A percentile compares a stretch with the other conserved stretches of the same genome.
phyloP scores from a whole-genome alignment of 2,888 invertebrate species.

The Euzophera pinguis region DNA sequence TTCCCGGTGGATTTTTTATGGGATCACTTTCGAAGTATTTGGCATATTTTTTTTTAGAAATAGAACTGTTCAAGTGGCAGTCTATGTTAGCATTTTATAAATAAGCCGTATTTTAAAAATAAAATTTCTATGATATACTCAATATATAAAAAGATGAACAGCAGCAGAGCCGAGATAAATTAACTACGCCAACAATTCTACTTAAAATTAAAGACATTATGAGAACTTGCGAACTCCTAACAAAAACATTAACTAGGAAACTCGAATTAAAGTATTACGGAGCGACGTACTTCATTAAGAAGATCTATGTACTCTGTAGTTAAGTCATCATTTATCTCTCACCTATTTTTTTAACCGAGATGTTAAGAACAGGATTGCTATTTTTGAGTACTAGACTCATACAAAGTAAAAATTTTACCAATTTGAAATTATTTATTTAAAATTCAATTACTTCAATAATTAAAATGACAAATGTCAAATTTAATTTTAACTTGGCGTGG shows the following conservation, averaged over 20 bases:
- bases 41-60: no score
- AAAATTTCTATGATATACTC: not conserved
- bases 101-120: no score
- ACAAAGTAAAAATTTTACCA: no score
- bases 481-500: no score
- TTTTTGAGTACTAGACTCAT: no score
- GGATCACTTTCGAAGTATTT: conserved; percentile 15
- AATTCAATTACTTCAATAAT: no score
- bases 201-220: conserved; percentile 10
- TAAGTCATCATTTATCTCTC: not conserved
- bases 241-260: conserved; percentile 13
- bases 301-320: not conserved
- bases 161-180: not conserved
- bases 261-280: conserved; percentile 13
- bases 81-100: no score
- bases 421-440: no score
- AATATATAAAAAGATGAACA: not conserved
- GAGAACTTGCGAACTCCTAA: conserved; percentile 10
- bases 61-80: no score
- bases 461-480: no score
- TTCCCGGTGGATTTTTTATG: conserved; percentile 14
- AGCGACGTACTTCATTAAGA: not conserved
- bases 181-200: conserved; percentile 3
- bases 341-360: not conserved
- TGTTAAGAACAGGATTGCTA: no score